Evolutionary conservation across 2,113 vertebrate genomes (phyloP), one percentile per base, ranked within the genome.

Genomic region (Paramisgurnus dabryanus): DNA sequence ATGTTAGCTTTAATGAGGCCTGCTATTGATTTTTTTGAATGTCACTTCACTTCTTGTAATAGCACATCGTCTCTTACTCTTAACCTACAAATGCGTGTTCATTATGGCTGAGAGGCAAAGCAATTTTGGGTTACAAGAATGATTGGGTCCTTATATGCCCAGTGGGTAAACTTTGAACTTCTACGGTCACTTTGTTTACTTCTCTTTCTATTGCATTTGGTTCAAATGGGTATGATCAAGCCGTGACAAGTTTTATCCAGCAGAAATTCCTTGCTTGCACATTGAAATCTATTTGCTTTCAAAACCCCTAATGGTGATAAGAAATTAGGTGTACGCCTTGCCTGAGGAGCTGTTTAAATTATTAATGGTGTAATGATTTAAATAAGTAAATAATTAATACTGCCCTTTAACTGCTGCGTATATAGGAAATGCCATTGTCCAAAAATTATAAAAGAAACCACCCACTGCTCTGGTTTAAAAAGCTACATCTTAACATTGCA

Each of bases 311-410:
- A 69, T 43, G 45, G 22, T 60, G 13, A 79, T 84, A 63, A 85
- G 81, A 86, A 88, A 85, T 45, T 73, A 61, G 49, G 17, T 76
- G 65, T 53, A 85, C 82, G 65, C 66, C 67, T 85, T 47, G 7
- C 61, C 50, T 80, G 76, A 76, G 76, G 77, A 79, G 69, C 67
- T 86, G 81, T 79, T 72, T 86, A 67, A 82, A 87, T 79, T 72
- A 86, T 88, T 80, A 50, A 87, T 76, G 60, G 43, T 78, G 77
- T 22, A 15, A 85, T 86, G 83, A 81, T 67, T 80, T 70, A 75
- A 43, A 63, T 67, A 39, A 17, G 67, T 87, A 80, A 87, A 88
- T 90, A 71, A 86, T 87, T 88, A 67, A 78, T 82, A 27, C 43
- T n/a, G 11, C 67, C 75, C 34, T 47, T 60, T 61, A 63, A 75